phyloP scores from a whole-genome alignment of 2,888 invertebrate species.

The Microctonus brassicae region DNA sequence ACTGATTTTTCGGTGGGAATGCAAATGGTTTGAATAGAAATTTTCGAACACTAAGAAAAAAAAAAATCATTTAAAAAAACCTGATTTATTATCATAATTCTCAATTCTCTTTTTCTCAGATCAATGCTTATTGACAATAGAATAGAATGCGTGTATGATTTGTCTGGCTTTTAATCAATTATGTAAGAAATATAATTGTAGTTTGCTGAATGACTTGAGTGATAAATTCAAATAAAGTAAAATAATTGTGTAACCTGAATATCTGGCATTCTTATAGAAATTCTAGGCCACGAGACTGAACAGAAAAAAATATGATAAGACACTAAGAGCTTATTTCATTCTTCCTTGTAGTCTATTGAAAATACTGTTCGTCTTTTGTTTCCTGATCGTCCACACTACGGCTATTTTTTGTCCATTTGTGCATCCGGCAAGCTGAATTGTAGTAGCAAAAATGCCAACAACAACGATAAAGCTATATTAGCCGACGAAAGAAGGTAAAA shows the following conservation, averaged over 20 bases:
- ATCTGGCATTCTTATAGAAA: too few species aligned
- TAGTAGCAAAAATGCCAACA: constrained; percentile 11
- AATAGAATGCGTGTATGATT: not conserved
- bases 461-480: not conserved
- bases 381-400: constrained; percentile 25
- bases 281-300: not conserved
- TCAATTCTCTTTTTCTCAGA: not conserved
- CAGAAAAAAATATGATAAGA: not conserved
- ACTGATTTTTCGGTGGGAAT: not conserved
- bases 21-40: not conserved
- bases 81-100: not conserved
- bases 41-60: not conserved
- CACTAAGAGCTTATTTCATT: not conserved
- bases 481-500: not conserved
- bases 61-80: not conserved
- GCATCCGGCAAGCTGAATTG: constrained; percentile 30
- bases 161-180: not conserved
- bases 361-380: constrained; percentile 35
- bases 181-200: not conserved
- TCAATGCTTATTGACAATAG: not conserved
- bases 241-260: not conserved
- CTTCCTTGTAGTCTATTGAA: constrained; percentile 32
- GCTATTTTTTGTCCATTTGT: constrained; percentile 22
- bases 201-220: not conserved
- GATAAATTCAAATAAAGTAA: not conserved